Evolutionary conservation across 2,888 invertebrate genomes (phyloP), one percentile per base, ranked within the genome.

Genomic region (Drosophila paranaensis): DNA sequence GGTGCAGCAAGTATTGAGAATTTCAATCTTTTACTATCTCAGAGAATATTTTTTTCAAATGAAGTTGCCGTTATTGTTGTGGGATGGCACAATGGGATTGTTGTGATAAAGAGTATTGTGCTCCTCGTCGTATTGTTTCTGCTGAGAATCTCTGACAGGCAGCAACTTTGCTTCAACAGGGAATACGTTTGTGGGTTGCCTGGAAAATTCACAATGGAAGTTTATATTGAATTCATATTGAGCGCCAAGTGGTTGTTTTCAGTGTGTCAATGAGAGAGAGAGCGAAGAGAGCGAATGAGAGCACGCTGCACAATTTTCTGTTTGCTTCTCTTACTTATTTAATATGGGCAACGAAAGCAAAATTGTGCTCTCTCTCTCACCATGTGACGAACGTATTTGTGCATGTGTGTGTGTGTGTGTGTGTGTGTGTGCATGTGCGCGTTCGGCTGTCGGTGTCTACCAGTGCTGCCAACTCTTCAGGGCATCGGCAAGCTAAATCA

Each of bases 211-310:
- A 85, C 51, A 68, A 54, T 84, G 68, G 70, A 82, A 88, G 76
- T 60, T 71, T 67, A 53, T 57, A 71, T 69, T 57, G 76, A 77
- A 72, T 60, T 68, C 67, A 48, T 60, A 72, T 69, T 61, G 76
- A 76, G 74, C 60, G 79, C 60, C 74, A 79, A 82, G 90, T 88
- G 89, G 88, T 88, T 88, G 90, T 81, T 83, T 81, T 86, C 51
- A 37, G 48, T 46, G 42, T 10, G 35, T 20, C 35, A 67, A 48
- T 60, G 39, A 35, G 14, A 51, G 14, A 51, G 54, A 56, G 43
- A 61, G 50, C 16, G 33, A 64, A 66, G 78, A 46, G 51, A 3
- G n/a, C 10, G 48, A 30, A 6, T n/a, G 48, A 25, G 27, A 39
- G 30, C 5, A 30, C 37, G 45, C 40, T 58, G 54, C 70, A 43